Percentiles rank a stretch among this genome's conserved stretches.
These are phyloP conservation scores for Urophycis tenuis DNA, from an alignment of 2,797 vertebrate species.

Conservation along the genomic window DNA sequence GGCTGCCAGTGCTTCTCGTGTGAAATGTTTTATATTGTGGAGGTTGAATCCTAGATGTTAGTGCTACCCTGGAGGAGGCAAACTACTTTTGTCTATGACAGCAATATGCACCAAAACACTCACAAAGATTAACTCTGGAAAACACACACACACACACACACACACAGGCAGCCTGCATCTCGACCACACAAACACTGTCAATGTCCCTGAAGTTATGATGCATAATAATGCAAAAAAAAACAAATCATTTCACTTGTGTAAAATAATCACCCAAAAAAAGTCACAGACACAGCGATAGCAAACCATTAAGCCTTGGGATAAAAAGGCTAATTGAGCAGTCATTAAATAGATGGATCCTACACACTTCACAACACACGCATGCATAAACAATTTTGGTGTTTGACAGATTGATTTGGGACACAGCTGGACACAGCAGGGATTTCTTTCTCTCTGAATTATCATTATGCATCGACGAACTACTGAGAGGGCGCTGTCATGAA, in stretches of 20 bases:
- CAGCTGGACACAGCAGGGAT: constrained; percentile 48
- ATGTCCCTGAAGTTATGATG: neutral
- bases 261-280: constrained; percentile 4
- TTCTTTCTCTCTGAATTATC: constrained; percentile 47
- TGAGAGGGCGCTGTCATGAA: constrained; percentile 45
- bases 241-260: neutral
- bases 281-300: neutral
- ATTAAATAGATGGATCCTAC: constrained; percentile 30
- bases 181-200: neutral
- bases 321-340: constrained; percentile 5
- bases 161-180: neutral
- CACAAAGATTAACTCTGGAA: neutral
- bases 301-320: neutral
- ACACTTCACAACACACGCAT: constrained; percentile 15
- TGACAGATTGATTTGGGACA: constrained; percentile 51
- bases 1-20: neutral
- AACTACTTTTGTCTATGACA: neutral
- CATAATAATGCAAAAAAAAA: neutral
- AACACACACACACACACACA: neutral
- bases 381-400: constrained; percentile 30
- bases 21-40: neutral
- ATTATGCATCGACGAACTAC: constrained; percentile 41
- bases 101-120: constrained; percentile 6
- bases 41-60: neutral
- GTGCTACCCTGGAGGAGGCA: neutral